A percentile compares a stretch with the other conserved stretches of the same genome.
Conservation (phyloP, 2,888 invertebrate species). For the Drosophila lutescens region DNA sequence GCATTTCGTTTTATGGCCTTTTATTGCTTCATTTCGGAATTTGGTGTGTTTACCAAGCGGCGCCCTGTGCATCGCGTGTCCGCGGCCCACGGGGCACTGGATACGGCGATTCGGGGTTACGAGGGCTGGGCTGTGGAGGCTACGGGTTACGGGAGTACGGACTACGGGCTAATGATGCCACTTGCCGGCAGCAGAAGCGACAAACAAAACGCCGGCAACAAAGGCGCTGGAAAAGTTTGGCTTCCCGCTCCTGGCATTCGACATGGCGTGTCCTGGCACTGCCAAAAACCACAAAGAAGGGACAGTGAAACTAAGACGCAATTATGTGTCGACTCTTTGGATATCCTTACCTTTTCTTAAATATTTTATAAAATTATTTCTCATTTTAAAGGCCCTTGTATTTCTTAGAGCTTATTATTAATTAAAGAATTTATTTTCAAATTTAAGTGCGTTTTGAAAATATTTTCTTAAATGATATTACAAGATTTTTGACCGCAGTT, state of each 20-base stretch:
- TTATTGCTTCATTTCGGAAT: constrained; percentile 51
- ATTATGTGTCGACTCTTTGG: too few relatives aligned
- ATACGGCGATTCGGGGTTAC: neutral
- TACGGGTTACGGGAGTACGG: constrained; percentile 9
- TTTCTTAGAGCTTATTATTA: too few relatives aligned
- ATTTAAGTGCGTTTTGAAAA: too few relatives aligned
- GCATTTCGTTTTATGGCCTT: constrained; percentile 63
- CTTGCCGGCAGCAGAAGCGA: constrained; percentile 45
- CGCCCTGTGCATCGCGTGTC: constrained; percentile 27
- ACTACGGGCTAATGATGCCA: constrained; percentile 51
- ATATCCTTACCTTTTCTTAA: neutral
- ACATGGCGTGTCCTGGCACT: constrained; percentile 71
- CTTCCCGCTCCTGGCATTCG: constrained; percentile 62
- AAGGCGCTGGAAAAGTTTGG: constrained; percentile 36
- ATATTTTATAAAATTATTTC: neutral
- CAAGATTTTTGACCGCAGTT: too few relatives aligned
- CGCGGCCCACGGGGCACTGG: constrained; percentile 4
- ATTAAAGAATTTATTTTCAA: too few relatives aligned
- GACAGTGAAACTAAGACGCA: neutral
- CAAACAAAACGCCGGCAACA: constrained; percentile 16
- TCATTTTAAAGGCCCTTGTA: too few relatives aligned
- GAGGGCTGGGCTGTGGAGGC: neutral
- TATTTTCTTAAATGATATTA: too few relatives aligned
- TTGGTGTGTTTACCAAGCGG: constrained; percentile 26
- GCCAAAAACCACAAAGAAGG: constrained; percentile 61